Evolutionary conservation across 2,113 vertebrate species (phyloP).

Genomic region (Daubentonia madagascariensis): DNA sequence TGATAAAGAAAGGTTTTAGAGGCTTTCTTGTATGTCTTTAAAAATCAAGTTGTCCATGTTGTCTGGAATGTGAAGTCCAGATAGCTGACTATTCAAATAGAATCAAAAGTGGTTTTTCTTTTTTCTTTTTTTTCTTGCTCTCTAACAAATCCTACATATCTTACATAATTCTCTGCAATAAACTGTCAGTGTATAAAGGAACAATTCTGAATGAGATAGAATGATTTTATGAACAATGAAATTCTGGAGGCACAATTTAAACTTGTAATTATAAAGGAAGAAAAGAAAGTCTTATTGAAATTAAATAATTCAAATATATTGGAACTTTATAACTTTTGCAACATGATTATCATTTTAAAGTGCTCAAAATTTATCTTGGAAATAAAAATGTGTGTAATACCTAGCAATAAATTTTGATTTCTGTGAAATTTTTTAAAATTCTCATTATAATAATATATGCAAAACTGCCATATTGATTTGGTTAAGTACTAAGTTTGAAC

Average conservation of each 20-base stretch:
- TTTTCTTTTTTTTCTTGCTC: not conserved
- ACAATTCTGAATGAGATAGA: constrained; percentile 29
- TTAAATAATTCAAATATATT: constrained; percentile 47
- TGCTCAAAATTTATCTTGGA: constrained; percentile 42
- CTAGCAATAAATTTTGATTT: constrained; percentile 40
- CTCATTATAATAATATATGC: not conserved
- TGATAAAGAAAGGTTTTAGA: not conserved
- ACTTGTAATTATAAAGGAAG: constrained; percentile 34
- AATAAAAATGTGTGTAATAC: constrained; percentile 21
- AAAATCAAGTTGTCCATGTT: not conserved
- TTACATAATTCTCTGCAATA: constrained; percentile 22
- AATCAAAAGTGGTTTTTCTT: not conserved
- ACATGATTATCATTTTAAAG: constrained; percentile 47
- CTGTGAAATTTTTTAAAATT: constrained; percentile 18
- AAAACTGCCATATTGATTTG: not conserved
- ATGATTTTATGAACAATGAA: not conserved
- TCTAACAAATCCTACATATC: not conserved
- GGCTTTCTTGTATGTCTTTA: not conserved
- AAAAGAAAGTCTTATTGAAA: not conserved
- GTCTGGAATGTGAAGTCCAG: not conserved
- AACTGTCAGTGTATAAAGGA: constrained; percentile 2
- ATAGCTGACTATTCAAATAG: not conserved
- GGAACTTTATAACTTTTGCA: constrained; percentile 51
- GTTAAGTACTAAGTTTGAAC: not conserved
- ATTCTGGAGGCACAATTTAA: constrained; percentile 31